Evolutionary conservation across 2,113 vertebrate species (phyloP).

Genomic region (Oreochromis niloticus): DNA sequence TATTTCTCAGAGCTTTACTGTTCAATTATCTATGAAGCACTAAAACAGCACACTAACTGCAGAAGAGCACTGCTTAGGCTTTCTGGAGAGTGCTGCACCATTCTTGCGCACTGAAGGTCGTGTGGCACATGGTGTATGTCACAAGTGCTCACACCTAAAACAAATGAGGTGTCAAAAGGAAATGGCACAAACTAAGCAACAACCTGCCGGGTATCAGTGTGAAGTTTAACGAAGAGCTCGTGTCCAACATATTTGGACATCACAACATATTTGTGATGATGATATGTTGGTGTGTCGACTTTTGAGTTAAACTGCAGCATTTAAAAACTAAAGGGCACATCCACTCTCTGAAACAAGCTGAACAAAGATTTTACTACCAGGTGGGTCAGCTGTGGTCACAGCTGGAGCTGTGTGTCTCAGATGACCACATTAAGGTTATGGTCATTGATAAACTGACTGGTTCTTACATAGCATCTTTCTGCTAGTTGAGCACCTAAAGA

Average conservation of each 20-base stretch:
- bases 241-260: background rate
- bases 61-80: background rate
- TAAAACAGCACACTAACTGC: background rate
- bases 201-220: background rate
- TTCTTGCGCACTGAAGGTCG: background rate
- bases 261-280: background rate
- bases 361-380: background rate
- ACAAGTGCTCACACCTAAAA: background rate
- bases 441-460: background rate
- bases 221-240: background rate
- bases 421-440: background rate
- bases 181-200: background rate
- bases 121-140: slow-evolving; percentile 2
- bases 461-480: background rate
- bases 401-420: background rate
- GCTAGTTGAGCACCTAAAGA: background rate
- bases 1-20: background rate
- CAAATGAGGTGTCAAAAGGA: background rate
- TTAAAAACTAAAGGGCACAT: background rate
- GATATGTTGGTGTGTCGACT: background rate
- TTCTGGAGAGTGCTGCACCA: background rate
- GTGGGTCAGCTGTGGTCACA: background rate
- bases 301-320: background rate
- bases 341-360: background rate
- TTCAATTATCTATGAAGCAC: slow-evolving; percentile 2